Conservation (phyloP, 2,888 invertebrate species). For the Stomorhina lunata region DNA sequence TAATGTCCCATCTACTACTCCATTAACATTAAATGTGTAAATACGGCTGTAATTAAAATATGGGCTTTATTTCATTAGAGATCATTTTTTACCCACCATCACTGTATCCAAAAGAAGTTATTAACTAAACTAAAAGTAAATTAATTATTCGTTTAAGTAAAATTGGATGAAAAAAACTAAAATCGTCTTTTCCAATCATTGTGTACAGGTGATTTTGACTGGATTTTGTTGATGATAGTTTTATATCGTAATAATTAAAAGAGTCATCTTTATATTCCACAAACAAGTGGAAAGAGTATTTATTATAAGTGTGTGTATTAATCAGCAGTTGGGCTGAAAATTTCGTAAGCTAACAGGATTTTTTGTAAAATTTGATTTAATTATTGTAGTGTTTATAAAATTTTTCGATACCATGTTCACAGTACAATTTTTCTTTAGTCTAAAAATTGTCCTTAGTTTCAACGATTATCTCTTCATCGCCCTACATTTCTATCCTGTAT, state of each 20-base stretch:
- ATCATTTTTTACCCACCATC: constrained; percentile 38
- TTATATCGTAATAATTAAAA: background rate
- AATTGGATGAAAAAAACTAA: background rate
- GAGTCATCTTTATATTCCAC: background rate
- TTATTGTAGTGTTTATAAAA: too few relatives aligned
- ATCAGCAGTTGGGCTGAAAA: too few relatives aligned
- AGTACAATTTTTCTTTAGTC: too few relatives aligned
- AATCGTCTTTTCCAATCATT: constrained; percentile 48
- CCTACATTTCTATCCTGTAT: too few relatives aligned
- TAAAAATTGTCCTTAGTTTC: too few relatives aligned
- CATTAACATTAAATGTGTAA: constrained; percentile 29
- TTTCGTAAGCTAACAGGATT: too few relatives aligned
- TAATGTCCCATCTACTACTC: too few relatives aligned
- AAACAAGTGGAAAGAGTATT: too few relatives aligned
- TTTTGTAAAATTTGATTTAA: too few relatives aligned
- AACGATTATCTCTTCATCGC: too few relatives aligned
- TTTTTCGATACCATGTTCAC: too few relatives aligned
- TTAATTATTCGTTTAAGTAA: background rate
- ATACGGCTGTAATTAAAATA: background rate
- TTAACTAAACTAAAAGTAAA: background rate
- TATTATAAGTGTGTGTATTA: too few relatives aligned
- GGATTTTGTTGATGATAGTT: background rate
- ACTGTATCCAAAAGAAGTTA: constrained; percentile 29
- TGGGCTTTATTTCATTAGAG: background rate
- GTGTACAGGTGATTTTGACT: constrained; percentile 35